Percentiles rank a stretch among this genome's conserved stretches.
These are phyloP conservation scores for Andricus quercusramuli DNA, from an alignment of 2,888 invertebrate species.

Conservation along the genomic window DNA sequence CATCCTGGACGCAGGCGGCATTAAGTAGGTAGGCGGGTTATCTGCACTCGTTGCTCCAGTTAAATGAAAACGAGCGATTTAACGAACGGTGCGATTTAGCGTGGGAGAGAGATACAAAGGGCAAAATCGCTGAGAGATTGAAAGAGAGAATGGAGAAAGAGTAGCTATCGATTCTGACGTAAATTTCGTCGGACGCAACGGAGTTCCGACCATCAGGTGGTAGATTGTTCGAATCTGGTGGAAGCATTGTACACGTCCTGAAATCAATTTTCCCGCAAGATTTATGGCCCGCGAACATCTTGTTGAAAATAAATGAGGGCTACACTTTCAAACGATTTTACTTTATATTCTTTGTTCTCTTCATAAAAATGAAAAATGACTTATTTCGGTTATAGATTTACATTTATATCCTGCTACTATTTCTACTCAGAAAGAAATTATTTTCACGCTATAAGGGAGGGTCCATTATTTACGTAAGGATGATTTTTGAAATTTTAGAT, in stretches of 20 bases:
- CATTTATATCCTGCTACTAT: conserved; percentile 4
- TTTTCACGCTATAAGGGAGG: too few species aligned
- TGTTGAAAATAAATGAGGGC: conserved; percentile 38
- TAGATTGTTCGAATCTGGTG: conserved; percentile 34
- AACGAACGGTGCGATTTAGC: conserved; percentile 44
- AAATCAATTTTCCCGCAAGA: conserved; percentile 39
- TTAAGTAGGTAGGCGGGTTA: conserved; percentile 55
- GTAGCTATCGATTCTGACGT: conserved; percentile 11
- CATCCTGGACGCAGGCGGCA: conserved; percentile 57
- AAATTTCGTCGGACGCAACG: conserved; percentile 16
- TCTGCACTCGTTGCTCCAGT: conserved; percentile 45
- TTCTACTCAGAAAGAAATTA: conserved; percentile 3
- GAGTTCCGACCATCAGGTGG: conserved; percentile 21
- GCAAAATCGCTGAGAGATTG: background rate
- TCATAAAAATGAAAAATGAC: conserved; percentile 13
- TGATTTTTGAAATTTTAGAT: too few species aligned
- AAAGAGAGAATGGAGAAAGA: background rate
- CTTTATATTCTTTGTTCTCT: conserved; percentile 25
- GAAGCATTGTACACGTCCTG: conserved; percentile 26
- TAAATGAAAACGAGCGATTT: conserved; percentile 55
- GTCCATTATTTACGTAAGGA: too few species aligned
- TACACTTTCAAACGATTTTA: conserved; percentile 38
- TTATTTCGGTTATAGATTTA: conserved; percentile 20
- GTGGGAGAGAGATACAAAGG: background rate
- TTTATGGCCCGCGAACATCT: conserved; percentile 34